Evolutionary conservation across 2,113 vertebrate genomes (phyloP).

Genomic region (Gallinago jamesoni): DNA sequence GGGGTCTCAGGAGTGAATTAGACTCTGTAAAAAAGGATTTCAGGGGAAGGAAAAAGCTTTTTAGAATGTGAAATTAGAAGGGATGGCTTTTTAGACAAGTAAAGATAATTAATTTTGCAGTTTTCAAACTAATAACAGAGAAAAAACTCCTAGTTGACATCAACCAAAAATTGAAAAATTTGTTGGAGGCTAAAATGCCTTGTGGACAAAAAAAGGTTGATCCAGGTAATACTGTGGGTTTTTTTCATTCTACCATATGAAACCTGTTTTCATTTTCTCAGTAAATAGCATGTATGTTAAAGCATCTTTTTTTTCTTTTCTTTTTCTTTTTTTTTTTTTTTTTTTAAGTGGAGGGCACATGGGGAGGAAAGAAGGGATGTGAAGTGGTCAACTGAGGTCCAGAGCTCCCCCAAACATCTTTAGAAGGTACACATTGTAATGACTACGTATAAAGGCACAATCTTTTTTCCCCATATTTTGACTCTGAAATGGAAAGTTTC

Average conservation of each 20-base stretch:
- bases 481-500: background rate
- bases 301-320: background rate
- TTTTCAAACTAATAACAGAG: background rate
- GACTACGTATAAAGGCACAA: fast-evolving
- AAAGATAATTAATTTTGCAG: background rate
- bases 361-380: background rate
- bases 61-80: background rate
- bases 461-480: background rate
- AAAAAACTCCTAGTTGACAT: background rate
- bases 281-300: background rate
- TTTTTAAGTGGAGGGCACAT: background rate
- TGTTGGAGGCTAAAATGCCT: background rate
- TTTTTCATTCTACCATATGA: background rate
- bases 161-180: background rate
- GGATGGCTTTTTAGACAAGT: background rate
- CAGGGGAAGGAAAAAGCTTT: background rate
- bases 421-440: background rate
- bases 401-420: background rate
- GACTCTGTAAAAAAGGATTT: background rate
- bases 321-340: too few species aligned
- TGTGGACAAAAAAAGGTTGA: background rate
- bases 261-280: background rate
- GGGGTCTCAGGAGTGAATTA: background rate
- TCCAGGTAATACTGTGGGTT: background rate
- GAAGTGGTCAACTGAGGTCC: background rate